Conservation (phyloP, 2,888 invertebrate genomes). For the Andrena marginata region DNA sequence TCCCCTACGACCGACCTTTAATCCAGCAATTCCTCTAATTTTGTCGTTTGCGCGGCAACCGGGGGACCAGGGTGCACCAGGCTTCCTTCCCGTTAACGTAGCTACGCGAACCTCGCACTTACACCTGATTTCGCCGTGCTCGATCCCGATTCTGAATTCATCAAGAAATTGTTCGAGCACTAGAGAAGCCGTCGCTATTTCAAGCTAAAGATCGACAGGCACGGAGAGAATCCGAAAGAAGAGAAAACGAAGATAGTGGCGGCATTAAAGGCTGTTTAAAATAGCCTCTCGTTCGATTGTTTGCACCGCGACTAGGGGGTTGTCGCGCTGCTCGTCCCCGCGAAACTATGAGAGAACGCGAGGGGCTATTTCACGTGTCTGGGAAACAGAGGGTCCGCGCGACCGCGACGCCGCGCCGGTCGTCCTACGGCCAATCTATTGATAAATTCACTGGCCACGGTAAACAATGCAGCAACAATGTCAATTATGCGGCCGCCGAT, state of each 20-base stretch:
- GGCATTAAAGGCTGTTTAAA: neutral
- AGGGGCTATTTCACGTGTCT: slow-evolving; percentile 2
- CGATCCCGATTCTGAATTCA: neutral
- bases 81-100: neutral
- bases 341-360: slow-evolving; percentile 22
- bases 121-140: too few species aligned
- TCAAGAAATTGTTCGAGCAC: neutral
- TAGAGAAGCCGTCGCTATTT: too few species aligned
- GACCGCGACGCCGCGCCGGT: neutral
- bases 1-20: slow-evolving; percentile 14
- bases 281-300: neutral
- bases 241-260: too few species aligned
- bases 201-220: too few species aligned
- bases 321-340: neutral
- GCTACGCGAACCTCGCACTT: neutral
- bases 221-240: too few species aligned
- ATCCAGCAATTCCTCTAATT: neutral
- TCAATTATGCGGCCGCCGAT: slow-evolving; percentile 81
- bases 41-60: neutral
- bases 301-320: neutral
- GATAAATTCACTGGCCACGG: slow-evolving; percentile 81
- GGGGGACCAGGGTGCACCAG: neutral
- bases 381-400: slow-evolving; percentile 20
- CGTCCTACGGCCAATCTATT: slow-evolving; percentile 74
- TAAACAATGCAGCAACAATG: slow-evolving; percentile 83